Evolutionary conservation across 2,888 invertebrate species (phyloP), one percentile per base, ranked within the genome.

Genomic region (Cacoxenus indagator): DNA sequence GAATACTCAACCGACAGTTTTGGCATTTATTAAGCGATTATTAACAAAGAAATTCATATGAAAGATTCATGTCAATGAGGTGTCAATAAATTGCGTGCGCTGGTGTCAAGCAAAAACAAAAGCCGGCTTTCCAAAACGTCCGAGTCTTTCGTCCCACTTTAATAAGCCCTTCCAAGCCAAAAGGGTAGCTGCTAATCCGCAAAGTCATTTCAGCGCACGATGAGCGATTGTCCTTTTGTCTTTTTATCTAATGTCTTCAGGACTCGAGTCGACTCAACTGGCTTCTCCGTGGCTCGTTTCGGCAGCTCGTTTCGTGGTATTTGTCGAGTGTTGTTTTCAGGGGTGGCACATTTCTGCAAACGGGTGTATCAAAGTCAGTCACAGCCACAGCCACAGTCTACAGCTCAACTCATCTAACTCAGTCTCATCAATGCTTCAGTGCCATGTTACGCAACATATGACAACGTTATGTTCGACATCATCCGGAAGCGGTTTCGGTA

Each of bases 21-120:
- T 67, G 78, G 82, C 82, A 80, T 85, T 85, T 85, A 85, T 85
- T 85, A 85, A 84, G 84, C 85, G 85, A 85, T 85, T 85, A 85
- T 85, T 81, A 83, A 83, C 77, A 80, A 82, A 83, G 82, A 82
- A 84, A 78, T 57, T 70, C 68, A 70, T 70, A 67, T 61, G 67
- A 64, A 71, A 65, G 51, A 48, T 57, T 57, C 26, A 57, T 57
- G 27, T 29, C 19, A 29, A 57, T 3, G 65, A 45, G 46, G 61
- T 65, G 54, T 61, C 68, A 64, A 55, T 37, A 37, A 37, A 37
- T n/a, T n/a, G n/a, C n/a, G 37, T 37, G 37, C 37, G 37, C 37
- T 8, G 37, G 37, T 37, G 37, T 14, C 55, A 26, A 1, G 17
- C 51, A 55, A 59, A 68, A 73, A 70, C 67, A 69, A 67, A 74